phyloP scores from a whole-genome alignment of 1,140 invertebrate species.

The Heliconius hermathena region DNA sequence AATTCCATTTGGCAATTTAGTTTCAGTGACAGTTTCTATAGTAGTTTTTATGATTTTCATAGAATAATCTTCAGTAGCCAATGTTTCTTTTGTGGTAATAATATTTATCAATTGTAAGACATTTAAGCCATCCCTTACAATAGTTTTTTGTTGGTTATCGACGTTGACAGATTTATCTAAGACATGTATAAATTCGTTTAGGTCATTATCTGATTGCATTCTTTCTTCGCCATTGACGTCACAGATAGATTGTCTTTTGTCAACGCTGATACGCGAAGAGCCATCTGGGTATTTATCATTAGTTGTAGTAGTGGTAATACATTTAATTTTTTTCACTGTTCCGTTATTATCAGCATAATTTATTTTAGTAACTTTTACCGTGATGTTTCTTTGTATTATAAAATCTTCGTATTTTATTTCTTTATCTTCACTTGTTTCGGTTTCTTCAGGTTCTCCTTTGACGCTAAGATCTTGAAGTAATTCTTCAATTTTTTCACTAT shows the following conservation, averaged over 20 bases:
- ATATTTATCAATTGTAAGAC: slow-evolving; percentile 71
- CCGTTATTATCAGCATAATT: slow-evolving; percentile 56
- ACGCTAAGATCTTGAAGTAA: slow-evolving; percentile 47
- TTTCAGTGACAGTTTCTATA: slow-evolving; percentile 77
- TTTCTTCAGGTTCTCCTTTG: slow-evolving; percentile 56
- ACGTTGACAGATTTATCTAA: slow-evolving; percentile 65
- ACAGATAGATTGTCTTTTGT: slow-evolving; percentile 59
- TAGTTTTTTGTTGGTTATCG: slow-evolving; percentile 63
- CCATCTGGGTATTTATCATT: slow-evolving; percentile 71
- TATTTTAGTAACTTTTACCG: slow-evolving; percentile 58
- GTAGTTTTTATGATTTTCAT: slow-evolving; percentile 75
- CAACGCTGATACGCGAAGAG: slow-evolving; percentile 56
- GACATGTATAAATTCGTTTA: slow-evolving; percentile 51
- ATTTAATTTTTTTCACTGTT: slow-evolving; percentile 59
- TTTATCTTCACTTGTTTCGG: slow-evolving; percentile 50
- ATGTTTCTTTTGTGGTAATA: slow-evolving; percentile 74
- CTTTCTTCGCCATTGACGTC: slow-evolving; percentile 49
- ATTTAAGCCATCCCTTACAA: slow-evolving; percentile 62
- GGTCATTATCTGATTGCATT: slow-evolving; percentile 38
- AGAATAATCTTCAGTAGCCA: slow-evolving; percentile 54
- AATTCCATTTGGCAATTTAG: slow-evolving; percentile 66
- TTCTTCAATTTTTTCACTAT: slow-evolving; percentile 38
- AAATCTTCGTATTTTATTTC: slow-evolving; percentile 59
- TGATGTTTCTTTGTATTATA: slow-evolving; percentile 57
- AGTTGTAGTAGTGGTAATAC: slow-evolving; percentile 59